Evolutionary conservation across 2,797 vertebrate species (phyloP), one percentile per base, ranked within the genome.

Genomic region (Botia almorhae): DNA sequence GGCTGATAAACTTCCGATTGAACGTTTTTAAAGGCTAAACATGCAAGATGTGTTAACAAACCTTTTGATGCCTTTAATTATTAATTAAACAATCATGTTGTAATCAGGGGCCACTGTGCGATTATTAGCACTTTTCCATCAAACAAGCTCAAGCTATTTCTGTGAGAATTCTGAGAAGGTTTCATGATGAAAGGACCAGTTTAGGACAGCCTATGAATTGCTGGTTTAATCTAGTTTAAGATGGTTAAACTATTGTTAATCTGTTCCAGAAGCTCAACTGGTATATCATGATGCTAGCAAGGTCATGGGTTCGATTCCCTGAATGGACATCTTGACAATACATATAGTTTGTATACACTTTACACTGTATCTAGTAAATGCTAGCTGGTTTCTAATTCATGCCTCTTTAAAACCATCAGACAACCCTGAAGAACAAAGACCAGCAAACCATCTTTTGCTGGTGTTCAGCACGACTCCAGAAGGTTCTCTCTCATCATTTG

Each of bases 401-500:
- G 39, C 39, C 1, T 8, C 14, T 4, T 17, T 51, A 17, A 51
- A 51, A 51, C 19, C 23, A 26, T 60, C 58, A 60, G 19, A 61
- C 23, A 29, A 21, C 23, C 58, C 23, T 39, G 12, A 29, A 29
- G 7, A 43, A 4, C 17, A 56, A 73, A 60, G 14, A 60, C 69
- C 23, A 53, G 51, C 69, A 71, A 71, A 56, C 17, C 50, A 56
- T 4, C 1, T 26, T 16, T 21, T 33, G 10, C 10, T 33, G 11
- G 17, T 19, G 26, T 19, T 55, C 13, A 14, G n/a, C 17, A 36
- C n/a, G 16, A 36, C 33, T 46, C 39, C 13, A 46, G 2, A 64
- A 64, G 7, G 14, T 17, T 36, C 26, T 29, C 14, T 33, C 60
- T 1, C 26, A 65, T 19, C 84, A 89, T 89, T 86, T 88, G 74